These are phyloP conservation scores for Metridium senile DNA, from an alignment of 92 coral and sea anemone genomes.

Conservation along the genomic window DNA sequence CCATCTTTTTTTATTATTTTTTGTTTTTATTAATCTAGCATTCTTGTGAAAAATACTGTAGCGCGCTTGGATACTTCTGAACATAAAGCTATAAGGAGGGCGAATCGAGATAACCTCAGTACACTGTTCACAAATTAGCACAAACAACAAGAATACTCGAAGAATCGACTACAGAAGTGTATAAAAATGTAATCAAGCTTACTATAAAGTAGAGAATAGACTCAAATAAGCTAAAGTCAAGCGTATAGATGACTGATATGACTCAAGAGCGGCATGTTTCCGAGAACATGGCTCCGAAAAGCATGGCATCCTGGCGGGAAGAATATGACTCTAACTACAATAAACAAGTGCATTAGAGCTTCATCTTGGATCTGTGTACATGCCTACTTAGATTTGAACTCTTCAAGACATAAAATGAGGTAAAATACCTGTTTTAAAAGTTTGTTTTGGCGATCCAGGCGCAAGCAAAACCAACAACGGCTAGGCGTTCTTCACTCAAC, in stretches of 20 bases:
- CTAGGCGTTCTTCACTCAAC: conserved; percentile 57
- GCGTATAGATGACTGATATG: too few relatives aligned
- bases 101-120: too few relatives aligned
- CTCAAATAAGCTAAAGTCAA: too few relatives aligned
- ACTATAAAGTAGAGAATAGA: too few relatives aligned
- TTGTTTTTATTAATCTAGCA: too few relatives aligned
- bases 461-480: conserved; percentile 42
- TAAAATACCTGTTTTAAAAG: conserved; percentile 22
- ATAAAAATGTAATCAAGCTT: too few relatives aligned
- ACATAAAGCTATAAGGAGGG: too few relatives aligned
- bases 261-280: not conserved
- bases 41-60: too few relatives aligned
- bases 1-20: too few relatives aligned
- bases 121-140: not conserved
- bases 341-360: not conserved
- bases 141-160: not conserved
- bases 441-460: not conserved
- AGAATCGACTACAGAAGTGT: not conserved
- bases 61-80: too few relatives aligned
- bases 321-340: not conserved
- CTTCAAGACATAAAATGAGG: not conserved
- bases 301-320: not conserved
- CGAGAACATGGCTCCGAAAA: not conserved
- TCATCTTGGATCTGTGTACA: not conserved
- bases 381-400: not conserved